Percentiles rank a stretch among this genome's conserved stretches.
Conservation (phyloP, 2,888 invertebrate species). For the Vanessa cardui region DNA sequence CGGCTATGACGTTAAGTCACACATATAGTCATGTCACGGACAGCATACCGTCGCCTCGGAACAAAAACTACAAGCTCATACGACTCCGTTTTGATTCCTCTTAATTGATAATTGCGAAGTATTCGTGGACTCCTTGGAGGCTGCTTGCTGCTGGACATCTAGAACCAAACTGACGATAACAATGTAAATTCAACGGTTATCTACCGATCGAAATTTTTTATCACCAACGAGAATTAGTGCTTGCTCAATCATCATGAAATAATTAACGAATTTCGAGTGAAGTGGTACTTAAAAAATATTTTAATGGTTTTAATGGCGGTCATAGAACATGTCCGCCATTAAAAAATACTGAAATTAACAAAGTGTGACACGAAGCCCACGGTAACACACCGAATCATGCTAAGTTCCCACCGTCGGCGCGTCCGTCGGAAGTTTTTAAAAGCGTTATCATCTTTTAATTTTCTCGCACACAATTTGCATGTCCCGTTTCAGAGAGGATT, state of each 20-base stretch:
- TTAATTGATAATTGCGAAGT: constrained; percentile 35
- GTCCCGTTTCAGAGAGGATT: constrained; percentile 78
- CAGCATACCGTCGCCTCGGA: constrained; percentile 13
- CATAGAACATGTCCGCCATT: background rate
- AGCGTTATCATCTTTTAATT: constrained; percentile 79
- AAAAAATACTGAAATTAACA: constrained; percentile 42
- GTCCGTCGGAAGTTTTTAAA: constrained; percentile 73
- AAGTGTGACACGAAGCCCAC: constrained; percentile 45
- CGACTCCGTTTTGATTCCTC: constrained; percentile 24
- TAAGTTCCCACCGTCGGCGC: constrained; percentile 50
- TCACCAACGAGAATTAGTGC: background rate
- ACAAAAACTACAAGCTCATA: constrained; percentile 37
- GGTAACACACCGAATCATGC: constrained; percentile 47
- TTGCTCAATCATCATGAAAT: background rate
- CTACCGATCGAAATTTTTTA: background rate
- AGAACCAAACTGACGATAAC: constrained; percentile 21
- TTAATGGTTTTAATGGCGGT: no score
- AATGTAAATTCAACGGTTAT: constrained; percentile 3
- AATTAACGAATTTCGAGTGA: background rate
- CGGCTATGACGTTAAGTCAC: constrained; percentile 18
- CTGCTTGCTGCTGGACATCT: constrained; percentile 20
- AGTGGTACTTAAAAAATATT: no score
- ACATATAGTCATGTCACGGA: constrained; percentile 34
- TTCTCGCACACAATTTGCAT: constrained; percentile 77
- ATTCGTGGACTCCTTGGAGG: constrained; percentile 25